These are phyloP conservation scores for Acrocyrtus sp. DNA, from an alignment of 2,888 invertebrate genomes.

Conservation along the genomic window DNA sequence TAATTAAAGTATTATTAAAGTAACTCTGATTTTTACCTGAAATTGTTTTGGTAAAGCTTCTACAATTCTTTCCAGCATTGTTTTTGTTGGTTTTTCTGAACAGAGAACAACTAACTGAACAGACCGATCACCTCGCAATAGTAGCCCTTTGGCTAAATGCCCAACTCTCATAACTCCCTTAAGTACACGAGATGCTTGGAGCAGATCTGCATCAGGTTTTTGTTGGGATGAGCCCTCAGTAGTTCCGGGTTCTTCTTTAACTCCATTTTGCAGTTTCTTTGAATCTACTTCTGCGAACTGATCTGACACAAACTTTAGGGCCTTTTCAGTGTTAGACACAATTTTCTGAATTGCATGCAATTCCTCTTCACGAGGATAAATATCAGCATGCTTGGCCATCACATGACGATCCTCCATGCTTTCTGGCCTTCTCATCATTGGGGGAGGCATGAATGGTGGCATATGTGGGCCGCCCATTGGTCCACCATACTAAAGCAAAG, in stretches of 20 bases:
- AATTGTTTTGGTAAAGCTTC: constrained; percentile 85
- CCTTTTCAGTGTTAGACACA: constrained; percentile 92
- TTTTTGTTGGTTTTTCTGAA: constrained; percentile 89
- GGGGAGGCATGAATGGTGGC: constrained; percentile 67
- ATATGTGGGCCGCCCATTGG: constrained; percentile 44
- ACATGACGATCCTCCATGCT: constrained; percentile 97
- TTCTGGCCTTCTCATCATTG: constrained; percentile 81
- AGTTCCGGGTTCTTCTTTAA: constrained; percentile 30
- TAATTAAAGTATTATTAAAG: no score
- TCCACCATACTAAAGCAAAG: constrained; percentile 26
- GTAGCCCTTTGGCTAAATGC: constrained; percentile 86
- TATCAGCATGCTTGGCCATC: constrained; percentile 89
- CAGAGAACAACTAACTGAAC: constrained; percentile 95
- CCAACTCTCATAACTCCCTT: constrained; percentile 98
- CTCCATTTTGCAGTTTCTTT: constrained; percentile 48
- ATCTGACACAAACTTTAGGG: constrained; percentile 94
- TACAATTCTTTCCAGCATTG: constrained; percentile 87
- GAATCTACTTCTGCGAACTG: constrained; percentile 76
- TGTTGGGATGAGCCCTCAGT: not conserved
- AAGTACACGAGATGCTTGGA: constrained; percentile 76
- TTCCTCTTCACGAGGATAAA: constrained; percentile 93
- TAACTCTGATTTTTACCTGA: no score
- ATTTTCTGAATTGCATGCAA: constrained; percentile 89
- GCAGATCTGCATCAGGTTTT: constrained; percentile 66
- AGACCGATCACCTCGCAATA: constrained; percentile 87